These are phyloP conservation scores for Acleris holmiana DNA, from an alignment of 2,888 invertebrate genomes.

Conservation along the genomic window DNA sequence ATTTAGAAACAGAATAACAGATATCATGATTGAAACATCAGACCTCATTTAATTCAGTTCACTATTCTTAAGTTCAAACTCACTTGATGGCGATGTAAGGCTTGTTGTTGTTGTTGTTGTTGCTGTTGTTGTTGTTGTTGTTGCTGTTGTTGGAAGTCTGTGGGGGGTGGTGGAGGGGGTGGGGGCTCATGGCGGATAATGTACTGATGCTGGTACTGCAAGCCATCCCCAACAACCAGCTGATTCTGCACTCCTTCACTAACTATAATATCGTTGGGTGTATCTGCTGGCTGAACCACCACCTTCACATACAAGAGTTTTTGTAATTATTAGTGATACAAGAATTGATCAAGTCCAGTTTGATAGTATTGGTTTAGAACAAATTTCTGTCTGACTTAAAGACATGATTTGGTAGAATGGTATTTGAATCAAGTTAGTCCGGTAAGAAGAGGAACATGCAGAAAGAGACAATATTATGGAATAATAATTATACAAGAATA, in stretches of 20 bases:
- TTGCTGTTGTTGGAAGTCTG: conserved; percentile 61
- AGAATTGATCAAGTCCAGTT: too few relatives aligned
- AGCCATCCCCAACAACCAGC: conserved; percentile 74
- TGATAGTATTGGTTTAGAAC: too few relatives aligned
- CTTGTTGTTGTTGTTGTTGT: conserved; percentile 47
- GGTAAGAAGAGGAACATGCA: too few relatives aligned
- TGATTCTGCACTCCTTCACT: conserved; percentile 76
- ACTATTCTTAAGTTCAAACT: conserved; percentile 30
- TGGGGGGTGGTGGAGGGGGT: conserved; percentile 57
- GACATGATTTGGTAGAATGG: too few relatives aligned
- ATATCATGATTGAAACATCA: too few relatives aligned
- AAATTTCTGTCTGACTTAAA: too few relatives aligned
- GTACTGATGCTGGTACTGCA: conserved; percentile 79
- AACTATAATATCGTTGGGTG: conserved; percentile 82
- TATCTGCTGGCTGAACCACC: conserved; percentile 82
- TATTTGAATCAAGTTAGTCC: too few relatives aligned
- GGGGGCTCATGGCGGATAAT: conserved; percentile 77
- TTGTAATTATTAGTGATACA: too few relatives aligned
- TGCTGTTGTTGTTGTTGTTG: conserved; percentile 47
- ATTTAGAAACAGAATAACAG: too few relatives aligned
- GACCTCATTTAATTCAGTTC: neutral
- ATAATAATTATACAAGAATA: too few relatives aligned
- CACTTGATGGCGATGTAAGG: conserved; percentile 69
- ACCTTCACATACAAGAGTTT: conserved; percentile 55
- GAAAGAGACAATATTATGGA: too few relatives aligned